Evolutionary conservation across 2,797 vertebrate genomes (phyloP), one percentile per base, ranked within the genome.

Genomic region (Halcyon leucocephala): DNA sequence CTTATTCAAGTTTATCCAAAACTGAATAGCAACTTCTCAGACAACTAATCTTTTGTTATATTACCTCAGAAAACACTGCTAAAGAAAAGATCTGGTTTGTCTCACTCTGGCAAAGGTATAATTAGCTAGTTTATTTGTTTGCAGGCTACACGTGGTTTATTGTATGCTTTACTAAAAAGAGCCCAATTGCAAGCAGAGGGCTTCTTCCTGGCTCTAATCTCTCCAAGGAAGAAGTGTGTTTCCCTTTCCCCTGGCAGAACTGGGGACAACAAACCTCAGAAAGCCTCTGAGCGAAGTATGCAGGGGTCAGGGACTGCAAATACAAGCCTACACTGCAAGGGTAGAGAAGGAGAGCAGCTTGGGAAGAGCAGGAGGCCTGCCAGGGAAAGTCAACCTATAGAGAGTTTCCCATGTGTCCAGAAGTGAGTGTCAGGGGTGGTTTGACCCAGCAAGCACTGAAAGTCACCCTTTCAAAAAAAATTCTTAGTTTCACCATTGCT

Each of bases 1-100:
- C 44, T 67, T 70, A 33, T 9, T 61, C 60, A 77, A 64, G n/a
- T 84, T 89, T 52, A 60, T 28, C 52, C 44, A 78, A 91, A 96
- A 81, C 10, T 22, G 60, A 91, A 67, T 54, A 93, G 26, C 39
- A 67, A 35, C 52, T 84, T 73, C 49, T 82, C 1, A 6, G 52
- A 41, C 37, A 80, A 67, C 28, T 57, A 65, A 65, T 90, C 28
- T 17, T 89, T 89, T 80, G 31, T 67, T 82, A 16, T 42, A 71
- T 65, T 87, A 78, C 22, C 37, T 90, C 49, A 80, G 61, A 89
- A 55, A 85, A 60, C n/a, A 14, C 7, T 60, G 25, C 22, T 85
- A 51, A 80, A 64, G 39, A 55, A 70, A 31, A 33, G 18, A 55
- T 73, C 25, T 76, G 42, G 54, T 78, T 84, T 57, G 21, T 42